Base-by-base conservation (phyloP, 1,140 invertebrate genomes). In the Teleopsis dalmanni region DNA sequence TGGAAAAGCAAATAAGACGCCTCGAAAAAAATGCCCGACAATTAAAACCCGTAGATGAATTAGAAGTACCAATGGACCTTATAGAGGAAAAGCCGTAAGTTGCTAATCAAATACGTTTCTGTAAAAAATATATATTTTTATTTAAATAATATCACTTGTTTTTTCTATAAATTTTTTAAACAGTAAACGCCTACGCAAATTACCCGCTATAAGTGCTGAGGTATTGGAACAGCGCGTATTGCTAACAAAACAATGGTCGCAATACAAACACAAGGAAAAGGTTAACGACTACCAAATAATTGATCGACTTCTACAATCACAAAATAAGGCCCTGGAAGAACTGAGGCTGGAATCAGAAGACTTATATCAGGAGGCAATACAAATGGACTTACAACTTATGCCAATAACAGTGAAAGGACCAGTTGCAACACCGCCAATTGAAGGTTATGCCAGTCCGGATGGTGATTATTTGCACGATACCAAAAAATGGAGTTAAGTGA, bases 381-480 rank as follows among this genome's bases (percentile, higher is more conserved):
- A 91, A 81, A 63, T 81, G 8, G 89, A 94, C 66, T 56, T 78
- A 13, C 58, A 62, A 14, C 62, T 90, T 16, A 57, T 93, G 19
- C 85, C 88, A 0, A 81, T 81, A 57, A 73, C 68, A 22, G 59
- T 73, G 3, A 75, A 74, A 51, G 90, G 90, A 1, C 86, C 90
- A 1, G 75, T 82, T 4, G 70, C 79, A 23, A 93, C 89, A 9
- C 87, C 89, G 22, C 77, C 88, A 0, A 87, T 91, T 42, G 74
- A 83, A 57, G 75, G 81, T 52, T 95, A 91, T 66, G 74, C 78
- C 3, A 75, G 76, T 47, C 84, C 85, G 0, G 90, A 95, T 73
- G 91, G 91, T 18, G 87, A 91, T 59, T 92, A 91, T 60, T 65
- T 78, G n/a, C 84, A 92, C 62, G 73, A 85, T 18, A 82, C 87